Base-by-base conservation (phyloP, 2,888 invertebrate species). In the Trisateles emortualis region DNA sequence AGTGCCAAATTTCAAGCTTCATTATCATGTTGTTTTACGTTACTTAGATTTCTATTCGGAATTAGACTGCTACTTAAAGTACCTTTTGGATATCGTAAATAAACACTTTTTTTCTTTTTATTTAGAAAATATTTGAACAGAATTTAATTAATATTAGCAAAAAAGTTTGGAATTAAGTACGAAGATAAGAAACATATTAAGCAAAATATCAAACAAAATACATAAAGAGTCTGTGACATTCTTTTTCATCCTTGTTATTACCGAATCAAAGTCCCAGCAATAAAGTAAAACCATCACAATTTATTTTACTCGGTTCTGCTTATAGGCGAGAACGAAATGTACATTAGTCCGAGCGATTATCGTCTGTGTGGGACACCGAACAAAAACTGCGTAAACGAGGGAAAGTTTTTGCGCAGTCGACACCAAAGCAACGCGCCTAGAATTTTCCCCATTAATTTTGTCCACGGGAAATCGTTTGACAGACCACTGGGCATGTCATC, bases 401-500 rank as follows among this genome's bases (percentile, higher is more conserved):
- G 50, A 65, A 78, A 78, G 68, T 80, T 82, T 80, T 78, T 78
- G 74, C 70, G 46, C 53, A 47, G 59, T 57, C 68, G 58, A 60
- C 74, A 71, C 72, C 62, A 72, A 69, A 61, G 66, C 64, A 54
- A 65, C 68, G 65, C 65, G 64, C 32, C 51, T 47, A 60, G 76
- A 78, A 75, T 78, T 79, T 67, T n/a, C 53, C 57, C 72, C 73
- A 81, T 80, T 78, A 78, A 81, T 82, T 76, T 81, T 67, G 62
- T 64, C 67, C 70, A 66, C 59, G 62, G 74, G 62, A 73, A 78
- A 78, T 74, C 61, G 67, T 78, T 80, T 78, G 75, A 76, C 75
- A 76, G 65, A 65, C 72, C 76, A 76, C 62, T 74, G 72, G 64
- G 59, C 65, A 68, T 72, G 59, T 71, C 49, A 61, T 50, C 54